phyloP scores from a whole-genome alignment of 2,797 vertebrate genomes.

The Oreochromis grahami region DNA sequence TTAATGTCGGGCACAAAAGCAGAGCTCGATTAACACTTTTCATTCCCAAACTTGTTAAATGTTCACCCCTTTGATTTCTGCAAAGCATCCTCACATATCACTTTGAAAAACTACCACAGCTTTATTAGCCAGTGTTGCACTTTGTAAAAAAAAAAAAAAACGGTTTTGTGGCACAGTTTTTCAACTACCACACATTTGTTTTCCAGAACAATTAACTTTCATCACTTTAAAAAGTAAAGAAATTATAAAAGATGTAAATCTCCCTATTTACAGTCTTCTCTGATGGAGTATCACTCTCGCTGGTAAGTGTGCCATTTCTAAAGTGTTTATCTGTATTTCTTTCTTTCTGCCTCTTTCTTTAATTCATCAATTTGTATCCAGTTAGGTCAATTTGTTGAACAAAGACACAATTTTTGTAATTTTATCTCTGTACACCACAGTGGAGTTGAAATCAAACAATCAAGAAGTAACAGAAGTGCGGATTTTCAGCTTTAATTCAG shows the following conservation, averaged over 20 bases:
- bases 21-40: conserved; percentile 11
- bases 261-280: neutral
- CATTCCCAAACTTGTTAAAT: conserved; percentile 11
- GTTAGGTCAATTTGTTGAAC: neutral
- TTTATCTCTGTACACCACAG: neutral
- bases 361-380: neutral
- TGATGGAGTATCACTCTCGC: neutral
- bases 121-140: neutral
- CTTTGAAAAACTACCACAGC: neutral
- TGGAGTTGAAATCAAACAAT: neutral
- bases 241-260: neutral
- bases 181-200: neutral
- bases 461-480: neutral
- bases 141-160: neutral
- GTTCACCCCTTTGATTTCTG: neutral
- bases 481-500: neutral
- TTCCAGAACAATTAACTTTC: neutral
- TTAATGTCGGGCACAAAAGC: neutral
- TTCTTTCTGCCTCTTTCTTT: neutral
- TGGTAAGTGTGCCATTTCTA: neutral
- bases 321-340: neutral
- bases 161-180: neutral
- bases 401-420: neutral
- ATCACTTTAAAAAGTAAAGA: neutral
- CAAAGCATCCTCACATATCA: conserved; percentile 6